These are phyloP conservation scores for Pardosa pseudoannulata DNA, from an alignment of 2,888 invertebrate genomes.

Conservation along the genomic window DNA sequence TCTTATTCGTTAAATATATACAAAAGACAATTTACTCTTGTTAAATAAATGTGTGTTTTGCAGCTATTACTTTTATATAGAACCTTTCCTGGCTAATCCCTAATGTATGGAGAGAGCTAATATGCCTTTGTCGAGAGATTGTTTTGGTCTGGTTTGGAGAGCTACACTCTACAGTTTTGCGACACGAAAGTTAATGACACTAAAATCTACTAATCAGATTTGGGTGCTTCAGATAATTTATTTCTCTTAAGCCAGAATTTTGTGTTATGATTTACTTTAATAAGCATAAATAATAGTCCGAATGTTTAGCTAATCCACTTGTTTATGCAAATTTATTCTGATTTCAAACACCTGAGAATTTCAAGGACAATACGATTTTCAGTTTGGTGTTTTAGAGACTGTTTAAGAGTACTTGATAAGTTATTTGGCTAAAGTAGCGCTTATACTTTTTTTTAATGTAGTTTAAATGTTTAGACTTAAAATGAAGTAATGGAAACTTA, in stretches of 20 bases:
- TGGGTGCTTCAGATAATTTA: not conserved
- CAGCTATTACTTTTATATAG: slow-evolving; percentile 1
- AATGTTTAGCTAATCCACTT: not conserved
- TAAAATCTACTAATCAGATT: too few relatives aligned
- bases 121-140: not conserved
- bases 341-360: not conserved
- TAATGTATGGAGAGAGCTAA: not conserved
- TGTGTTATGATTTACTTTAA: not conserved
- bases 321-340: not conserved
- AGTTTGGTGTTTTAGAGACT: not conserved
- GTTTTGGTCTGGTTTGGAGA: too few relatives aligned
- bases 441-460: too few relatives aligned
- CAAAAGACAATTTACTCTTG: slow-evolving; percentile 51
- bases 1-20: slow-evolving; percentile 28
- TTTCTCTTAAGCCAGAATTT: not conserved
- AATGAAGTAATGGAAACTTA: too few relatives aligned
- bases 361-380: not conserved
- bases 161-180: too few relatives aligned
- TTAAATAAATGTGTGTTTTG: slow-evolving; percentile 21
- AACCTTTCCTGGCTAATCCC: not conserved
- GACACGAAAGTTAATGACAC: too few relatives aligned
- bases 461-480: too few relatives aligned
- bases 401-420: not conserved
- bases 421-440: too few relatives aligned
- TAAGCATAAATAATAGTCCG: not conserved